Conservation (phyloP, 64 coral and sea anemone species). For the Pocillopora damicornis region DNA sequence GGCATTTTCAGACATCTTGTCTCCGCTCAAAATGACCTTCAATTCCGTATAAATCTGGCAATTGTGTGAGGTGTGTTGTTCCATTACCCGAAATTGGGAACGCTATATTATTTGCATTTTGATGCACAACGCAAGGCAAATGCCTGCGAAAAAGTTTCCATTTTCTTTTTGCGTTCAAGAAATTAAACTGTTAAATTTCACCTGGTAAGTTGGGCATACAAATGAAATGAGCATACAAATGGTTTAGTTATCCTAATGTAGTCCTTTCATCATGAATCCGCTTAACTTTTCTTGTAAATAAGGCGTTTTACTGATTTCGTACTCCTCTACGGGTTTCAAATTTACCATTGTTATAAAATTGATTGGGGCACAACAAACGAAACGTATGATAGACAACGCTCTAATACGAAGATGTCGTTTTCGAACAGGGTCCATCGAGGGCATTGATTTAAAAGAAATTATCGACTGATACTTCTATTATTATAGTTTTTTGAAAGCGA, state of each 20-base stretch:
- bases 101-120: background rate
- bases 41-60: background rate
- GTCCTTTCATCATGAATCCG: background rate
- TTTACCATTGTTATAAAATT: background rate
- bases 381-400: background rate
- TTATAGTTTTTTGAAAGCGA: background rate
- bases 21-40: background rate
- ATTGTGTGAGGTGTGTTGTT: background rate
- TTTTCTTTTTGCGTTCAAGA: background rate
- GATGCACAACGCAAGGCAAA: background rate
- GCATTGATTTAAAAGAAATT: conserved; percentile 6
- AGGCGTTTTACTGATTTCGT: background rate
- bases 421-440: background rate
- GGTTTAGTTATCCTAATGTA: background rate
- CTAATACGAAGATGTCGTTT: background rate
- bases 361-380: background rate
- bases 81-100: background rate
- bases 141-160: background rate
- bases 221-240: background rate
- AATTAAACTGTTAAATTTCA: background rate
- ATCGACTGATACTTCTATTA: background rate
- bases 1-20: background rate
- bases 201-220: background rate
- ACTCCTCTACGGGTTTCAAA: background rate
- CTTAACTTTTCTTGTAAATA: background rate